A percentile compares a stretch with the other conserved stretches of the same genome.
Conservation (phyloP, 2,113 vertebrate genomes). For the Phalacrocorax aristotelis region DNA sequence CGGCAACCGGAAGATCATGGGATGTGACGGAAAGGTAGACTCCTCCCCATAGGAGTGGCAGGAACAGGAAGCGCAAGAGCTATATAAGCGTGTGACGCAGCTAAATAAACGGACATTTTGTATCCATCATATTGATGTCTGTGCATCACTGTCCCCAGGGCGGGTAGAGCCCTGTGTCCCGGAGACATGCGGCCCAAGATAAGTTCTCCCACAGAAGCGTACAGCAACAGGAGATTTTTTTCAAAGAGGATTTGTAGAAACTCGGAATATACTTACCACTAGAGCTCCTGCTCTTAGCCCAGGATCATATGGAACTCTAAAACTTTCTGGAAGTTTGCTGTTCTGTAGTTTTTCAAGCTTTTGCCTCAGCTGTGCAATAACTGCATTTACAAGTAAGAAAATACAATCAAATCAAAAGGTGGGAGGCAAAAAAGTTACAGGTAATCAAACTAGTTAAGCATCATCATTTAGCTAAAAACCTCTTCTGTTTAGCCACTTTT, state of each 20-base stretch:
- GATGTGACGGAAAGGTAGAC: too few relatives aligned
- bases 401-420: background rate
- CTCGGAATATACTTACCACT: conserved; percentile 77
- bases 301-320: conserved; percentile 94
- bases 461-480: background rate
- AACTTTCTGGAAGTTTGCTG: conserved; percentile 86
- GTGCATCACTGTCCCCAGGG: too few relatives aligned
- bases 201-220: too few relatives aligned
- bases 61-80: too few relatives aligned
- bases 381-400: conserved; percentile 72
- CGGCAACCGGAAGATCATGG: too few relatives aligned
- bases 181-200: too few relatives aligned
- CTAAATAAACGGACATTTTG: too few relatives aligned
- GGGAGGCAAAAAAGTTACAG: background rate
- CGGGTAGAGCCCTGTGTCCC: too few relatives aligned
- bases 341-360: conserved; percentile 91
- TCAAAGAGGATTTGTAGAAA: conserved; percentile 35
- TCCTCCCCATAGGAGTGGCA: too few relatives aligned
- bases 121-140: too few relatives aligned
- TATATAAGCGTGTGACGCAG: too few relatives aligned
- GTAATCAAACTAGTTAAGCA: background rate
- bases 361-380: conserved; percentile 90
- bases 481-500: background rate
- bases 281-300: conserved; percentile 90
- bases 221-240: background rate